Conservation (phyloP, 2,888 invertebrate genomes). For the Meghimatium bilineatum region DNA sequence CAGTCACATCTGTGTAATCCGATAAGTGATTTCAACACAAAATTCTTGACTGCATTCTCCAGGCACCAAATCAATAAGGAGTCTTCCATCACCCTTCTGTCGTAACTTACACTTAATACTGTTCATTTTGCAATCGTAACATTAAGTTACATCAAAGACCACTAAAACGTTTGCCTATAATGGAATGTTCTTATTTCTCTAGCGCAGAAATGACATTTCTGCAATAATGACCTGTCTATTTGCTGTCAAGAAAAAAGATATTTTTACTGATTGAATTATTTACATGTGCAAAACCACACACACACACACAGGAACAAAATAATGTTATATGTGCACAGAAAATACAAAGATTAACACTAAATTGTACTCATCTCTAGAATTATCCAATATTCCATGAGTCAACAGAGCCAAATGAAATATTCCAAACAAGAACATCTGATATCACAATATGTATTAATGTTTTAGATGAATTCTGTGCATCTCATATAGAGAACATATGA, state of each 20-base stretch:
- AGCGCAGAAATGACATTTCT: neutral
- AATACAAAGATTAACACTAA: neutral
- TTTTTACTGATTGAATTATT: neutral
- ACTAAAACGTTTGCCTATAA: neutral
- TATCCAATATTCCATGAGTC: too few species aligned
- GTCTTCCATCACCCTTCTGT: neutral
- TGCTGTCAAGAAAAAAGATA: conserved; percentile 10
- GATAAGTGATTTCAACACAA: neutral
- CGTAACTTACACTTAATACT: conserved; percentile 13
- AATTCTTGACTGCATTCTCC: neutral
- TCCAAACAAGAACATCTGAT: too few species aligned
- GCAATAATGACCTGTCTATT: conserved; percentile 8
- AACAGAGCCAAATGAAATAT: too few species aligned
- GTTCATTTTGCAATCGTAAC: neutral
- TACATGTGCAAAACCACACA: neutral
- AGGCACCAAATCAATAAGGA: neutral
- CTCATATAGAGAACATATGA: too few species aligned
- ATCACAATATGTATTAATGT: too few species aligned
- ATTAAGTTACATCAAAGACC: neutral
- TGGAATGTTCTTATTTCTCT: neutral
- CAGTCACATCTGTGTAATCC: neutral
- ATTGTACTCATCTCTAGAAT: neutral
- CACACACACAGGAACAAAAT: neutral
- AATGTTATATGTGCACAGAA: neutral
- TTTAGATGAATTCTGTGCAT: too few species aligned